These are phyloP conservation scores for Melanotaenia maccullochi DNA, from an alignment of 2,797 vertebrate genomes.

Conservation along the genomic window DNA sequence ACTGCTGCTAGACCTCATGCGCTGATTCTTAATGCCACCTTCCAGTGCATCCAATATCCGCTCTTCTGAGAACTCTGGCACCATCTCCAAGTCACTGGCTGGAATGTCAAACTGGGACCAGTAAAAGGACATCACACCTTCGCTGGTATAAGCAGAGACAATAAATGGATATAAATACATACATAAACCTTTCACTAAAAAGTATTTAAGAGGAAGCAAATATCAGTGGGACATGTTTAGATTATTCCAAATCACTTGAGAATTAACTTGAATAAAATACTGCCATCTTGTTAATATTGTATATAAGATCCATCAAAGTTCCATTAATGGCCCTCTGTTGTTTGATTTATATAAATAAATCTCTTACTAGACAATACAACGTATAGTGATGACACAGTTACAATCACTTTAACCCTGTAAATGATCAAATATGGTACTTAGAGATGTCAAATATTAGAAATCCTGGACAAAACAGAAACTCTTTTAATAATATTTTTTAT, in stretches of 20 bases:
- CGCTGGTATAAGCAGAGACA: conserved; percentile 61
- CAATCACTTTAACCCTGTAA: no score
- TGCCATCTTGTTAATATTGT: neutral
- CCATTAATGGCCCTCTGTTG: neutral
- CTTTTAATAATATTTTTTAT: no score
- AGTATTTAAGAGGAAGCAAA: neutral
- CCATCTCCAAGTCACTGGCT: conserved; percentile 47
- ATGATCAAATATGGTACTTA: no score
- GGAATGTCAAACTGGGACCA: conserved; percentile 83
- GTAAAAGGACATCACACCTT: conserved; percentile 80
- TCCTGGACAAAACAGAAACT: neutral
- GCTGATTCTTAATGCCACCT: conserved; percentile 20
- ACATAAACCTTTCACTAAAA: neutral
- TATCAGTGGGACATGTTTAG: neutral
- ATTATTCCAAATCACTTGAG: neutral
- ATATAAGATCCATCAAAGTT: neutral
- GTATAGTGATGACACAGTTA: no score
- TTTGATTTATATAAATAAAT: neutral
- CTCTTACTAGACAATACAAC: no score
- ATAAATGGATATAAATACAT: neutral
- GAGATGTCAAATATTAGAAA: no score
- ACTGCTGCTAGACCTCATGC: neutral
- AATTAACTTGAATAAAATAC: neutral
- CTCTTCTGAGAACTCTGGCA: conserved; percentile 76
- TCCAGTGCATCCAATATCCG: conserved; percentile 71